Conservation (phyloP, 2,797 vertebrate species). For the Oryzias dopingdopingensis region DNA sequence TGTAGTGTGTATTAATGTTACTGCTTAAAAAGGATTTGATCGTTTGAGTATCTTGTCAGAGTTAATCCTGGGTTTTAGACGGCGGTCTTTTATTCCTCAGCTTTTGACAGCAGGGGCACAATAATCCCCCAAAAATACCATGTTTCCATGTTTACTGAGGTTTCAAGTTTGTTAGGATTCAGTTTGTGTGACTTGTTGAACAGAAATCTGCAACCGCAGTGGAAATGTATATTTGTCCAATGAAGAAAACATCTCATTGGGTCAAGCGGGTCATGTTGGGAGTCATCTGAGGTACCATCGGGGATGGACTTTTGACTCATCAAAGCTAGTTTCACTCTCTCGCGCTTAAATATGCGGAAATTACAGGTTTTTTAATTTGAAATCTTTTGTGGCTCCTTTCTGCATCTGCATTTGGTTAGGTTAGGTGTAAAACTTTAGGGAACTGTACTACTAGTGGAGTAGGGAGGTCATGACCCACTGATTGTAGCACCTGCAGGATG, state of each 20-base stretch:
- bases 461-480: no score
- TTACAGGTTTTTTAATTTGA: not conserved
- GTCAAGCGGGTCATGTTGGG: constrained; percentile 61
- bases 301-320: constrained; percentile 37
- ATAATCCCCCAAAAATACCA: constrained; percentile 41
- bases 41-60: constrained; percentile 53
- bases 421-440: no score
- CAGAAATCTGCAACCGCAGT: constrained; percentile 61
- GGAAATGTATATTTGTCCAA: constrained; percentile 68
- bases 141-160: constrained; percentile 51
- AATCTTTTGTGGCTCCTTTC: no score
- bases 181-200: constrained; percentile 61
- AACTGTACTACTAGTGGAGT: no score
- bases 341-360: constrained; percentile 6
- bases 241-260: constrained; percentile 52
- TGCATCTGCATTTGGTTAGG: no score
- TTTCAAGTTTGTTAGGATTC: constrained; percentile 57
- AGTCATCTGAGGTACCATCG: constrained; percentile 60
- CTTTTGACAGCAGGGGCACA: constrained; percentile 47
- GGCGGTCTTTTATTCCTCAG: constrained; percentile 55
- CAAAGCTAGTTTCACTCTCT: constrained; percentile 44
- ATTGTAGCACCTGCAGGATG: no score
- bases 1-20: constrained; percentile 48
- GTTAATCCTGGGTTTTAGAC: constrained; percentile 49
- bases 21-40: constrained; percentile 58